A percentile compares a stretch with the other conserved stretches of the same genome.
Conservation (phyloP, 92 coral and sea anemone genomes). For the Paramuricea clavata region DNA sequence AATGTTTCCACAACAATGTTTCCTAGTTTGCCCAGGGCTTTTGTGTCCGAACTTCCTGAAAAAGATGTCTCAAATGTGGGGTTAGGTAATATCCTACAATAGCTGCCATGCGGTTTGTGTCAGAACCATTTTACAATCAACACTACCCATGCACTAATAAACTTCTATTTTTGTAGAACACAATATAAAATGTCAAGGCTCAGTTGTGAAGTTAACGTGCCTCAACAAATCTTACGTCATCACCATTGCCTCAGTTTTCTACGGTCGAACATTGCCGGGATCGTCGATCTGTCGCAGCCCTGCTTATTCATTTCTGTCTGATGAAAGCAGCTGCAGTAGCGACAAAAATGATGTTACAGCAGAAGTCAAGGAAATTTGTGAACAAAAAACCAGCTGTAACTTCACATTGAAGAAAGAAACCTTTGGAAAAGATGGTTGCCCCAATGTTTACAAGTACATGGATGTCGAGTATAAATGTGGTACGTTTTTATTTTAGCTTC, state of each 20-base stretch:
- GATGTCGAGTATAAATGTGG: constrained; percentile 75
- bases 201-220: constrained; percentile 64
- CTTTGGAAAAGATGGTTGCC: constrained; percentile 64
- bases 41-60: too few relatives aligned
- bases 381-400: constrained; percentile 55
- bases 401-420: constrained; percentile 43
- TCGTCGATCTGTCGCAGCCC: constrained; percentile 69
- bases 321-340: constrained; percentile 28
- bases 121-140: background rate
- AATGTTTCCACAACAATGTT: too few relatives aligned
- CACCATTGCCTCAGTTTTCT: constrained; percentile 67
- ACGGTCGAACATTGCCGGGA: constrained; percentile 78
- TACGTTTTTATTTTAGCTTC: constrained; percentile 1
- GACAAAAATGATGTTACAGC: constrained; percentile 24
- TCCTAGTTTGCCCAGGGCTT: too few relatives aligned
- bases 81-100: too few relatives aligned
- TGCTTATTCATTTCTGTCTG: constrained; percentile 42
- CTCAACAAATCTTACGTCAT: constrained; percentile 74
- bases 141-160: background rate
- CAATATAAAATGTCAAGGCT: constrained; percentile 70
- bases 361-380: constrained; percentile 52
- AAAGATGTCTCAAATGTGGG: too few relatives aligned
- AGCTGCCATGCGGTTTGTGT: too few relatives aligned
- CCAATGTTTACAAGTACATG: constrained; percentile 74
- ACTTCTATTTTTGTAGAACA: constrained; percentile 6